A percentile compares a stretch with the other conserved stretches of the same genome.
These are phyloP conservation scores for Brachynemurus nebulosus DNA, from an alignment of 2,888 invertebrate species.

Conservation along the genomic window DNA sequence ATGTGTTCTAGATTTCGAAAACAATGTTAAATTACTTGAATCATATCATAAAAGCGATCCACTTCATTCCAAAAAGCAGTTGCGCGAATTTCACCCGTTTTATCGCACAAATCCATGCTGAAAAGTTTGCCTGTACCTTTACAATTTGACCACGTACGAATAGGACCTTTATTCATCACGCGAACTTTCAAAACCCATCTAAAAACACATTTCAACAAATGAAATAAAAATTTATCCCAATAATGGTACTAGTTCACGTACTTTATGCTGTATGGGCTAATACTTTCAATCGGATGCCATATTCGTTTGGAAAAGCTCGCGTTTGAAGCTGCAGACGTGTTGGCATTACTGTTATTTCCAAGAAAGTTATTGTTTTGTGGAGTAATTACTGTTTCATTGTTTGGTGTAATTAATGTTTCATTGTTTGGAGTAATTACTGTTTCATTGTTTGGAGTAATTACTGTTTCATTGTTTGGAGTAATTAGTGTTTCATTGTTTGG, in stretches of 20 bases:
- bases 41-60: conserved; percentile 77
- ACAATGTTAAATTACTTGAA: conserved; percentile 48
- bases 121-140: conserved; percentile 89
- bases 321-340: neutral
- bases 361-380: conserved; percentile 11
- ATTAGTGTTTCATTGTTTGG: no score
- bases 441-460: no score
- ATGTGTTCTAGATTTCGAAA: neutral
- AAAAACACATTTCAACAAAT: neutral
- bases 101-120: conserved; percentile 83
- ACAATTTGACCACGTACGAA: conserved; percentile 84
- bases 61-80: conserved; percentile 80
- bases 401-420: no score
- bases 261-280: conserved; percentile 91
- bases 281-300: conserved; percentile 63
- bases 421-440: no score
- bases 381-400: conserved; percentile 5
- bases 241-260: conserved; percentile 28
- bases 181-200: conserved; percentile 88
- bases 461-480: no score
- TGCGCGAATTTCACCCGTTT: conserved; percentile 83
- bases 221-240: neutral
- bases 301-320: conserved; percentile 6
- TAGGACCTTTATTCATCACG: conserved; percentile 64
- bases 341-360: conserved; percentile 22